Percentiles rank a stretch among this genome's conserved stretches.
Conservation (phyloP, 2,113 vertebrate genomes). For the Forbesichthys agassizii region DNA sequence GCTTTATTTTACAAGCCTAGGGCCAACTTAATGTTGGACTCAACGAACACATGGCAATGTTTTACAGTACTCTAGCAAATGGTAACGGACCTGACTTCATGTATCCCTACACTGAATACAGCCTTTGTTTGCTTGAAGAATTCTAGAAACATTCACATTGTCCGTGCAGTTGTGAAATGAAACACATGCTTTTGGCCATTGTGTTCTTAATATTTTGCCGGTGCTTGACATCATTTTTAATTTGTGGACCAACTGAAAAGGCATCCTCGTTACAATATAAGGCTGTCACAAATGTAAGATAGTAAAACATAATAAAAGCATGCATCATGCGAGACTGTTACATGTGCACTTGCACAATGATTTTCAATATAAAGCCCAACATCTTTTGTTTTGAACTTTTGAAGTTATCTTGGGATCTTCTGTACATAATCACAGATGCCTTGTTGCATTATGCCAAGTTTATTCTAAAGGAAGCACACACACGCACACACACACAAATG, state of each 20-base stretch:
- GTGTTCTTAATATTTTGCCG: not conserved
- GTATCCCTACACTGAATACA: conserved; percentile 26
- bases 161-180: conserved; percentile 4
- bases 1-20: conserved; percentile 57
- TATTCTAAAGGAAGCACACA: conserved; percentile 15
- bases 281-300: too few relatives aligned
- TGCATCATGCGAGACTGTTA: not conserved
- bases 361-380: not conserved
- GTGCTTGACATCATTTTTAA: too few relatives aligned
- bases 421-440: not conserved
- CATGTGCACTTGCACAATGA: not conserved
- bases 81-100: conserved; percentile 37
- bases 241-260: not conserved
- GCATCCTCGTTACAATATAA: too few relatives aligned
- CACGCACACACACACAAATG: not conserved
- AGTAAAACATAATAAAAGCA: not conserved
- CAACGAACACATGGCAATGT: conserved; percentile 59
- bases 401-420: too few relatives aligned
- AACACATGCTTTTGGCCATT: not conserved
- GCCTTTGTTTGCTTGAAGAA: conserved; percentile 19
- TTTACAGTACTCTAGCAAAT: conserved; percentile 60
- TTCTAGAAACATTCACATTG: conserved; percentile 20
- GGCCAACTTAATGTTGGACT: conserved; percentile 40
- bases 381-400: not conserved
- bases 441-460: not conserved